Conservation (phyloP, 2,113 vertebrate species). For the Neogale vison region DNA sequence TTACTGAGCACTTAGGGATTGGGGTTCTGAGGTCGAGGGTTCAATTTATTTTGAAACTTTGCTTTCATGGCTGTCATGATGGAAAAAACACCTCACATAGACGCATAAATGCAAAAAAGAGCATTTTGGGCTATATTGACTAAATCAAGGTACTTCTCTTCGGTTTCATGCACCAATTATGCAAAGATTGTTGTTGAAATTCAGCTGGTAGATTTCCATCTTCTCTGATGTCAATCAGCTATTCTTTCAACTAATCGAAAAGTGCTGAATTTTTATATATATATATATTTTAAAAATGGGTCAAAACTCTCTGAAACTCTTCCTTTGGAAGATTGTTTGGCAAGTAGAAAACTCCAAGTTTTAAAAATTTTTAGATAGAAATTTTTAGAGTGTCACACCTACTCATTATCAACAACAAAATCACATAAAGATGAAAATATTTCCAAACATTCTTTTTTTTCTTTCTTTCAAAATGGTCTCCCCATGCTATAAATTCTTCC, state of each 20-base stretch:
- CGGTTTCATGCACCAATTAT: not conserved
- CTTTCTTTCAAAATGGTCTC: not conserved
- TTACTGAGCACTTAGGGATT: not conserved
- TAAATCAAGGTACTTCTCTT: not conserved
- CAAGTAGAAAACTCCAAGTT: not conserved
- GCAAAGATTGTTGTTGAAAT: conserved; percentile 28
- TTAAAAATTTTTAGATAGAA: conserved; percentile 20
- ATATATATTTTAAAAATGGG: not conserved
- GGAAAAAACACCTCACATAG: not conserved
- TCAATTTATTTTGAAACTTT: not conserved
- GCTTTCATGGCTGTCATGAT: not conserved
- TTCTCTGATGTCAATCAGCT: conserved; percentile 37
- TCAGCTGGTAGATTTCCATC: conserved; percentile 12
- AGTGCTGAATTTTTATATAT: not conserved
- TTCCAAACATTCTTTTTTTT: not conserved
- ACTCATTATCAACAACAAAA: conserved; percentile 38
- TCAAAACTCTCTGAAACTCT: conserved; percentile 5
- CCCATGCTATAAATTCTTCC: not conserved
- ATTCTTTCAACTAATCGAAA: not conserved
- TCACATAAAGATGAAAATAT: conserved; percentile 33
- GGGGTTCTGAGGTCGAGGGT: not conserved
- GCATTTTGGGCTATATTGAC: not conserved
- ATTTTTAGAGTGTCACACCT: conserved; percentile 30
- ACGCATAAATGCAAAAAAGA: not conserved
- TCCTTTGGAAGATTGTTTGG: conserved; percentile 27